Percentiles rank a stretch among this genome's conserved stretches.
Conservation (phyloP, 2,888 invertebrate species). For the Drosophila austrosaltans region DNA sequence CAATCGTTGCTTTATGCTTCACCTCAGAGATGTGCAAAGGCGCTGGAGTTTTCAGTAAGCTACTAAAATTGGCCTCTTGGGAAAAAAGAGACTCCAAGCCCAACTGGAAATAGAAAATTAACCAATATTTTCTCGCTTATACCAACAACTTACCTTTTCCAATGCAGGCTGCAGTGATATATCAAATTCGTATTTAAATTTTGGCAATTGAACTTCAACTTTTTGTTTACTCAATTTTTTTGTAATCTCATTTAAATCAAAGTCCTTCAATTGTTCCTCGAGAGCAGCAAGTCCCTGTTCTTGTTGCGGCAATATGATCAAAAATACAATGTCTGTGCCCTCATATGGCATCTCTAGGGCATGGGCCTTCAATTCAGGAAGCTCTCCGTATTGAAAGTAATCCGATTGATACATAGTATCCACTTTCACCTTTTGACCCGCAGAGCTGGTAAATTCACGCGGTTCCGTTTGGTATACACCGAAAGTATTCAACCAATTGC, state of each 20-base stretch:
- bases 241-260: slow-evolving; percentile 85
- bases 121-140: neutral
- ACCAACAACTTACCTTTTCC: slow-evolving; percentile 84
- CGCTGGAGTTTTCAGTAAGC: slow-evolving; percentile 84
- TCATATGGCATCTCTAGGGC: slow-evolving; percentile 87
- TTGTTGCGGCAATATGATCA: slow-evolving; percentile 89
- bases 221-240: slow-evolving; percentile 84
- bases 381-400: slow-evolving; percentile 83
- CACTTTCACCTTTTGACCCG: slow-evolving; percentile 84
- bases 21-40: slow-evolving; percentile 87
- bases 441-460: slow-evolving; percentile 87
- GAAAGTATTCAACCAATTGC: slow-evolving; percentile 89
- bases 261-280: slow-evolving; percentile 86
- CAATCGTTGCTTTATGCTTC: slow-evolving; percentile 92
- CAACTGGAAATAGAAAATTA: slow-evolving; percentile 84
- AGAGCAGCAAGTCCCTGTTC: slow-evolving; percentile 87
- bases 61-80: slow-evolving; percentile 85
- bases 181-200: slow-evolving; percentile 90
- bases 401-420: slow-evolving; percentile 88
- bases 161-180: slow-evolving; percentile 86
- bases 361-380: slow-evolving; percentile 81
- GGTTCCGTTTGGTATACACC: slow-evolving; percentile 85
- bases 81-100: slow-evolving; percentile 88
- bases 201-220: slow-evolving; percentile 87
- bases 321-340: slow-evolving; percentile 88